phyloP scores from a whole-genome alignment of 2,888 invertebrate species.

The Eumacrocentrus americanus region DNA sequence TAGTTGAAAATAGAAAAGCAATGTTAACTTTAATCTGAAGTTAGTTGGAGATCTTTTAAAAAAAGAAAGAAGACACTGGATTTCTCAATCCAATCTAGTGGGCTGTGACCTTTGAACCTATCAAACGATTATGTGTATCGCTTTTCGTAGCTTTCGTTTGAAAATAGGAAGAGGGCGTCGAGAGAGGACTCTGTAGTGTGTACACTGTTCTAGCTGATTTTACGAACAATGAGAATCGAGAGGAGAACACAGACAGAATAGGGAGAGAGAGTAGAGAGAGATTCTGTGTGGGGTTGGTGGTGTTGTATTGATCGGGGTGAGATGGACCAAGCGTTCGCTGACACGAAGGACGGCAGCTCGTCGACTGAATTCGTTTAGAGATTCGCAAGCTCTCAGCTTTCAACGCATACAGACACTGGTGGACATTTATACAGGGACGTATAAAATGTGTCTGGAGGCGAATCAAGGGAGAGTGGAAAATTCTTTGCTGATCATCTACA shows the following conservation, averaged over 20 bases:
- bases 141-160: background rate
- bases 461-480: no score
- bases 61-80: background rate
- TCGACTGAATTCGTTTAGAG: slow-evolving; percentile 42
- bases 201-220: background rate
- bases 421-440: no score
- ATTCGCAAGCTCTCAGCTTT: slow-evolving; percentile 20
- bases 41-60: background rate
- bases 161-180: background rate
- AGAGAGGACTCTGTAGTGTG: background rate
- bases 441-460: no score
- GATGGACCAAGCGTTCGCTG: slow-evolving; percentile 47
- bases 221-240: slow-evolving; percentile 11
- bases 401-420: background rate
- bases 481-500: no score
- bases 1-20: no score
- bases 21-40: no score
- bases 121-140: background rate
- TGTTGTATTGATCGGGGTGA: slow-evolving; percentile 57
- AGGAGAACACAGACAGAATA: slow-evolving; percentile 7
- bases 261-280: slow-evolving; percentile 15
- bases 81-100: background rate
- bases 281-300: slow-evolving; percentile 38
- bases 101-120: background rate
- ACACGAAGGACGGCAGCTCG: slow-evolving; percentile 46